Evolutionary conservation across 2,888 invertebrate genomes (phyloP).

Genomic region (Megamerina dolium): DNA sequence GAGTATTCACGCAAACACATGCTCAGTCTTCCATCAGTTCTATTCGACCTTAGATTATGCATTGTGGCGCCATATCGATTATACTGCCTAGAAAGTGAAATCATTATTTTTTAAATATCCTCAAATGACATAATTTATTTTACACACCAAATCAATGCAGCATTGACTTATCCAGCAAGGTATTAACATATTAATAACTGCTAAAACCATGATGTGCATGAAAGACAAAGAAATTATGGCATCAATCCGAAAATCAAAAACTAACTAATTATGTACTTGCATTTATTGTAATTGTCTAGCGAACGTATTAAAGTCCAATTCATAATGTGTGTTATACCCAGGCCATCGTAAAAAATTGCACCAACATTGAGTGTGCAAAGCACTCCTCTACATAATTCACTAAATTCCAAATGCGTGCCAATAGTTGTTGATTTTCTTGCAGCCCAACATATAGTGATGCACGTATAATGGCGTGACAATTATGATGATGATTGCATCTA

Average conservation of each 20-base stretch:
- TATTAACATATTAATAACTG: constrained; percentile 25
- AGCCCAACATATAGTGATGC: constrained; percentile 23
- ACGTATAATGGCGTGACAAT: constrained; percentile 6
- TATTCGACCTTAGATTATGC: constrained; percentile 27
- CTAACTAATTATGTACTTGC: neutral
- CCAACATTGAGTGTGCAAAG: constrained; percentile 29
- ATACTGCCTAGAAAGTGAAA: constrained; percentile 24
- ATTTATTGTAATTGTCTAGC: constrained; percentile 12
- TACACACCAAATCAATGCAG: constrained; percentile 32
- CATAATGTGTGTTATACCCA: constrained; percentile 27
- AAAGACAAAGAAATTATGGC: neutral
- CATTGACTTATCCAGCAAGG: constrained; percentile 33
- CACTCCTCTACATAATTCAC: constrained; percentile 29
- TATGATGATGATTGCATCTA: neutral
- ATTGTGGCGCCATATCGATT: constrained; percentile 27
- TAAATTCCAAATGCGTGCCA: constrained; percentile 31
- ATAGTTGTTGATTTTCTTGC: constrained; percentile 28
- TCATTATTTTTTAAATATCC: neutral
- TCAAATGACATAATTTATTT: neutral
- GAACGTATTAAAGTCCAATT: constrained; percentile 35
- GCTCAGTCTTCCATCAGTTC: constrained; percentile 21
- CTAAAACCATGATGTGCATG: constrained; percentile 14
- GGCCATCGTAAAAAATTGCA: constrained; percentile 29
- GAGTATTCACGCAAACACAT: constrained; percentile 34
- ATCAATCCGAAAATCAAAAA: neutral